Percentiles rank a stretch among this genome's conserved stretches.
Conservation (phyloP, 2,797 vertebrate species). For the Sphenopsis melanotis region DNA sequence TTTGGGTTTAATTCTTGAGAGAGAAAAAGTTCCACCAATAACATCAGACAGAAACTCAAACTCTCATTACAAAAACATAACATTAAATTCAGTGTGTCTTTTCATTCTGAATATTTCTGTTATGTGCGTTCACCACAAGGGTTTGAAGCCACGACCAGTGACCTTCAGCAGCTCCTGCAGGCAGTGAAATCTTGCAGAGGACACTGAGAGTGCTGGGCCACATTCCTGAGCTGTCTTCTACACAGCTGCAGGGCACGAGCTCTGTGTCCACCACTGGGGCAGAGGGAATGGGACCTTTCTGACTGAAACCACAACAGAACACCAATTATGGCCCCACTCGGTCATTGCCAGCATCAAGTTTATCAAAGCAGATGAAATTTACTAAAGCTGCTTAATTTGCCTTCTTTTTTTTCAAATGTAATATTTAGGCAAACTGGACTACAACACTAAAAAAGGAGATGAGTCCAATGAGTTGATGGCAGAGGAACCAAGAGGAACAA, state of each 20-base stretch:
- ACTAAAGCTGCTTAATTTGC: neutral
- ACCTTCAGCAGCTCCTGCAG: neutral
- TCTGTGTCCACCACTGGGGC: neutral
- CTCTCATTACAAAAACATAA: neutral
- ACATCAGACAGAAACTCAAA: neutral
- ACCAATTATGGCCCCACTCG: neutral
- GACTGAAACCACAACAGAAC: neutral
- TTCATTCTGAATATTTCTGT: neutral
- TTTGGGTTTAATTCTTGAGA: conserved; percentile 9
- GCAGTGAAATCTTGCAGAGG: neutral
- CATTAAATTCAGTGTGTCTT: neutral
- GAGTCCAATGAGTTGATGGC: neutral
- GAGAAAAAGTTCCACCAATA: neutral
- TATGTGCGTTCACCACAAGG: neutral
- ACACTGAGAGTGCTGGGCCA: neutral
- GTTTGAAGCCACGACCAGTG: neutral
- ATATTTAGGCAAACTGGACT: neutral
- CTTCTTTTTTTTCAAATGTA: neutral
- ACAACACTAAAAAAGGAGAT: neutral
- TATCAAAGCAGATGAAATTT: neutral
- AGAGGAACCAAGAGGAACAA: neutral
- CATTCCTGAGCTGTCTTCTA: neutral
- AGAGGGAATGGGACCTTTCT: neutral
- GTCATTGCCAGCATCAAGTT: neutral
- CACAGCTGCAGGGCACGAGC: neutral